Percentiles rank a stretch among this genome's conserved stretches.
phyloP scores from a whole-genome alignment of 1,140 invertebrate genomes.

The Druon quercuslanigerum region DNA sequence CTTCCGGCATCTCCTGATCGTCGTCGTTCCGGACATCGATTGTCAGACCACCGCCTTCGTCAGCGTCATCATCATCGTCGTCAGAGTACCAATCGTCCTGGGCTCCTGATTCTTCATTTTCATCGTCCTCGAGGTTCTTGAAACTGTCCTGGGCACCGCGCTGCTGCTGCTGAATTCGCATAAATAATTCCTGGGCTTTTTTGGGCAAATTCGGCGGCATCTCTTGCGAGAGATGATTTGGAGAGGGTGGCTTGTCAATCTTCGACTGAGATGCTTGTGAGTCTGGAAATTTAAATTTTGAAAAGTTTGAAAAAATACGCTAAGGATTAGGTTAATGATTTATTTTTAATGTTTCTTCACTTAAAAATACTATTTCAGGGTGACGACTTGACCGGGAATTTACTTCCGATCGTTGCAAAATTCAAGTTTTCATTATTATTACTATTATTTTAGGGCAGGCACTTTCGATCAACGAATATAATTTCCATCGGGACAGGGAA shows the following conservation, averaged over 20 bases:
- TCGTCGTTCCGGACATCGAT: slow-evolving; percentile 62
- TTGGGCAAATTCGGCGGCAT: slow-evolving; percentile 79
- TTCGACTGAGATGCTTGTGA: slow-evolving; percentile 35
- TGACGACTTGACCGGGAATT: no score
- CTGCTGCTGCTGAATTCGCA: slow-evolving; percentile 83
- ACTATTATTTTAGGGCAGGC: no score
- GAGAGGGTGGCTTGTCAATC: slow-evolving; percentile 21
- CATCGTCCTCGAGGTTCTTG: slow-evolving; percentile 75
- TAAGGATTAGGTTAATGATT: not conserved
- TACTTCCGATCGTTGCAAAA: no score
- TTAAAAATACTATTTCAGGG: no score
- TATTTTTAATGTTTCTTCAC: no score
- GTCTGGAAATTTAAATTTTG: slow-evolving; percentile 41
- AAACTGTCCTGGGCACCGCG: slow-evolving; percentile 75
- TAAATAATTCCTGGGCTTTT: slow-evolving; percentile 81
- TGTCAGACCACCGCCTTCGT: slow-evolving; percentile 74
- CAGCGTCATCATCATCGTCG: slow-evolving; percentile 80
- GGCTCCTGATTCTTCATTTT: slow-evolving; percentile 75
- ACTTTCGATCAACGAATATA: no score
- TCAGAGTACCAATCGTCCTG: slow-evolving; percentile 88
- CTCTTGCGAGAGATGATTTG: slow-evolving; percentile 45
- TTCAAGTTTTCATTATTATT: no score
- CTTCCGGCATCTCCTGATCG: slow-evolving; percentile 40
- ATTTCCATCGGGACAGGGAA: no score
- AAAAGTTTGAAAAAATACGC: slow-evolving; percentile 22